Percentiles rank a stretch among this genome's conserved stretches.
These are phyloP conservation scores for Epistrophella euchroma DNA, from an alignment of 2,888 invertebrate species.

Conservation along the genomic window DNA sequence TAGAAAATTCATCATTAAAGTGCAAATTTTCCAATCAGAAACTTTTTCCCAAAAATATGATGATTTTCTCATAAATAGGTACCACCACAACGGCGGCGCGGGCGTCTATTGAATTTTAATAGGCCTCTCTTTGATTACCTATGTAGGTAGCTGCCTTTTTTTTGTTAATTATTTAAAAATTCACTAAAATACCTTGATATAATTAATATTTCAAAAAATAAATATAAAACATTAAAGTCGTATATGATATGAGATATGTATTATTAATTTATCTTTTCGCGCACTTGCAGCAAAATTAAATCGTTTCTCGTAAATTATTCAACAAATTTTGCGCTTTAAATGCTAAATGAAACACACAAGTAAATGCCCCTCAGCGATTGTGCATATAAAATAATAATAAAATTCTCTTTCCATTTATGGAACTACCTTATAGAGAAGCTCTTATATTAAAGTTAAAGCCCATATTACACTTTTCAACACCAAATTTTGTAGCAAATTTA, in stretches of 20 bases:
- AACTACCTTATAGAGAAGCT: constrained; percentile 10
- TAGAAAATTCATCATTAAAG: constrained; percentile 63
- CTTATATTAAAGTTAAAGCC: constrained; percentile 67
- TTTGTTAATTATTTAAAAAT: background rate
- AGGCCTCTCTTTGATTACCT: background rate
- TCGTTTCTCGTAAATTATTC: constrained; percentile 67
- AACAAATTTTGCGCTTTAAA: constrained; percentile 67
- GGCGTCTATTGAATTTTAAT: constrained; percentile 54
- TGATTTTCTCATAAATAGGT: background rate
- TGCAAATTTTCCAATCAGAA: constrained; percentile 74
- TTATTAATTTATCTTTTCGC: background rate
- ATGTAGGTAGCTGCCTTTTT: too few relatives aligned
- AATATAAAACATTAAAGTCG: constrained; percentile 7
- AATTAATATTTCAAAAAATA: background rate
- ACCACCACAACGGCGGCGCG: background rate
- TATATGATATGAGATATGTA: too few relatives aligned
- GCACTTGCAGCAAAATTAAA: constrained; percentile 47
- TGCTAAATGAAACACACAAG: constrained; percentile 36
- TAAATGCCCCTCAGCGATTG: constrained; percentile 61
- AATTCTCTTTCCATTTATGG: background rate
- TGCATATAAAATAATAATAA: background rate
- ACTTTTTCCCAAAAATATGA: background rate
- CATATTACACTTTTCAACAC: constrained; percentile 33
- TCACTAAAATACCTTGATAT: constrained; percentile 9
- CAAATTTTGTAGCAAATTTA: constrained; percentile 55